Percentiles rank a stretch among this genome's conserved stretches.
phyloP scores from a whole-genome alignment of 35 echinoderm and acorn worm species.

The Eucidaris tribuloides region DNA sequence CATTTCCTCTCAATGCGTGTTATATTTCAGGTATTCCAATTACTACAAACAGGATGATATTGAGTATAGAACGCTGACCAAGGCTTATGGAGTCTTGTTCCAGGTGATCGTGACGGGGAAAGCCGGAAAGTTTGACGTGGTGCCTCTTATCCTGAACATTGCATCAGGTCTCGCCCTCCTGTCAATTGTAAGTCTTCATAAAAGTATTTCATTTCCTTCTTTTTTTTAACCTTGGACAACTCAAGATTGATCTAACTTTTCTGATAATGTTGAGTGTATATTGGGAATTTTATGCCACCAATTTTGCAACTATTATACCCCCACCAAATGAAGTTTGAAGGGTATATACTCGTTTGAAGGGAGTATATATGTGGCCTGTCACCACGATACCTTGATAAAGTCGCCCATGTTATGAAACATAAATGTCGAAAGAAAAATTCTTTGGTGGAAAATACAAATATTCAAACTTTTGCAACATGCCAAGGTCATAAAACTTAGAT shows the following conservation, averaged over 20 bases:
- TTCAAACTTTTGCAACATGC: no score
- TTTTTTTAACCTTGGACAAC: not conserved
- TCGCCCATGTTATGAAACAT: no score
- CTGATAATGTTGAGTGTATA: no score
- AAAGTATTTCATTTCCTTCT: not conserved
- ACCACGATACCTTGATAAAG: no score
- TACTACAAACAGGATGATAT: slow-evolving; percentile 35
- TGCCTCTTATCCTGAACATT: slow-evolving; percentile 69
- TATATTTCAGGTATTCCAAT: slow-evolving; percentile 41
- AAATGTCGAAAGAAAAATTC: no score
- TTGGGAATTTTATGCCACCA: no score
- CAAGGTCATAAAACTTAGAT: no score
- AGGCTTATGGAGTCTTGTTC: slow-evolving; percentile 76
- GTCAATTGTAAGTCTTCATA: slow-evolving; percentile 40
- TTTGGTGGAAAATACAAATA: no score
- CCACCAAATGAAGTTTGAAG: no score
- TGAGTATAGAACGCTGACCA: slow-evolving; percentile 48
- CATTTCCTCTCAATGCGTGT: not conserved
- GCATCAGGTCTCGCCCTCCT: slow-evolving; percentile 61
- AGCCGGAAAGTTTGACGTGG: slow-evolving; percentile 71
- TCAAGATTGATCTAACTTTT: not conserved
- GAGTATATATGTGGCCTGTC: no score
- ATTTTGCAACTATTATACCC: no score
- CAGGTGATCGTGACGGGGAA: slow-evolving; percentile 65
- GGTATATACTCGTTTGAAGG: no score